Base-by-base conservation (phyloP, 2,797 vertebrate species). In the Buceros bicornis region DNA sequence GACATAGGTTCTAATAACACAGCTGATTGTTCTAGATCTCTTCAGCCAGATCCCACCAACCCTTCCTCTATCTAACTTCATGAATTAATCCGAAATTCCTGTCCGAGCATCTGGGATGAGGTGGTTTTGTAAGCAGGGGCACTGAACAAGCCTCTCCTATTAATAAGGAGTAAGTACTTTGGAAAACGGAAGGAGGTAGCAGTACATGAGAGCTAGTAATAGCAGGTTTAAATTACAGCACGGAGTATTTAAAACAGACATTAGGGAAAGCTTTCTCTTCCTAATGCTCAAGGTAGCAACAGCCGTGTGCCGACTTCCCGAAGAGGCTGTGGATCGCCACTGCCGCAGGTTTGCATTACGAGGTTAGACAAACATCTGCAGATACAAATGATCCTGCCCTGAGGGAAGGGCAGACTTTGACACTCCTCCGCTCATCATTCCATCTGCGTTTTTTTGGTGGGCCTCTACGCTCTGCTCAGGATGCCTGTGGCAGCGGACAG, bases 91-190 rank as follows among this genome's bases (percentile, higher is more conserved):
- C 80, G 87, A 64, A 85, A 87, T 82, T 85, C 74, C 26, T 60
- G 43, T 82, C 86, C 45, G 70, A 82, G 19, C 1, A 3, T 53
- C 91, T 93, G 50, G n/a, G 80, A 57, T 37, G 67, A 95, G 93
- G 51, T 40, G 78, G 31, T 88, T 88, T 33, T 62, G 21, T 58
- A 91, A 82, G 89, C 35, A 70, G 66, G 71, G 92, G 91, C 58
- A 80, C 64, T 73, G 84, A 89, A 82, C 47, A 91, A 94, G 56
- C 53, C 40, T 62, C 87, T 95, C 33, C 33, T 87, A 84, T 45
- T 91, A 89, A 80, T 82, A 92, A 93, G 40, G 58, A 89, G 54
- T 69, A 87, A 89, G 62, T 66, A 76, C 79, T 66, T 82, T 76
- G 71, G 91, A 92, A 95, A 96, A 84, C 76, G 24, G 73, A 90